Conservation (phyloP, 2,888 invertebrate genomes). For the Drosophila maculinotata region DNA sequence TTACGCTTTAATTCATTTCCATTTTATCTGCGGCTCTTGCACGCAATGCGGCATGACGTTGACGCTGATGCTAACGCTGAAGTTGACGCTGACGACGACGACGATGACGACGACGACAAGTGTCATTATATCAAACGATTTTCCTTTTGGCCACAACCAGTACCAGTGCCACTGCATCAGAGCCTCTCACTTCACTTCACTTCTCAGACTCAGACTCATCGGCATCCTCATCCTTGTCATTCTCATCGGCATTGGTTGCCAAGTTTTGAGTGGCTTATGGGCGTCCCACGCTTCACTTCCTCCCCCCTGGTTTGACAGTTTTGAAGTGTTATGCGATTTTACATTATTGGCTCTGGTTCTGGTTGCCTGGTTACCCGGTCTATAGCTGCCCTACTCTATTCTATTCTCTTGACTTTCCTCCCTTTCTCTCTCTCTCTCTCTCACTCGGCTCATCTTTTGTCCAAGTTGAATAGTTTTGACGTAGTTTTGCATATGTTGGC, state of each 20-base stretch:
- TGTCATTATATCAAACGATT: conserved; percentile 79
- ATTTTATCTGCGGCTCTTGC: conserved; percentile 23
- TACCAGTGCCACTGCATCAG: conserved; percentile 21
- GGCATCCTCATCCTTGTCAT: conserved; percentile 31
- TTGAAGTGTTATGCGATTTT: conserved; percentile 78
- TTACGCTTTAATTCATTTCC: background rate
- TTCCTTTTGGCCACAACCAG: conserved; percentile 66
- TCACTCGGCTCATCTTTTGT: conserved; percentile 31
- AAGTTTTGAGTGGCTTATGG: conserved; percentile 76
- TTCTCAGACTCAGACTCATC: conserved; percentile 2
- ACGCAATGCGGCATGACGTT: conserved; percentile 58
- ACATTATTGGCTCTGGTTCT: conserved; percentile 70
- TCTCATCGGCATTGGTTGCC: conserved; percentile 58
- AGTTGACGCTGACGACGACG: conserved; percentile 36
- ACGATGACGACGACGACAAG: conserved; percentile 62
- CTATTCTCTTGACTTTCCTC: conserved; percentile 10
- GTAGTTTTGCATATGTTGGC: conserved; percentile 66
- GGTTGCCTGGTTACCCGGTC: conserved; percentile 27
- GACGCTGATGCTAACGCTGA: conserved; percentile 26
- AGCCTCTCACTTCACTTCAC: conserved; percentile 8
- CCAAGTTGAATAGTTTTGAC: conserved; percentile 61
- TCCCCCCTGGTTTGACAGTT: conserved; percentile 52
- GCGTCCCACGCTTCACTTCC: background rate
- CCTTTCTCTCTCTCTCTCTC: background rate
- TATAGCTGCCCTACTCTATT: conserved; percentile 15